phyloP scores from a whole-genome alignment of 2,888 invertebrate species.

The Galeruca laticollis region DNA sequence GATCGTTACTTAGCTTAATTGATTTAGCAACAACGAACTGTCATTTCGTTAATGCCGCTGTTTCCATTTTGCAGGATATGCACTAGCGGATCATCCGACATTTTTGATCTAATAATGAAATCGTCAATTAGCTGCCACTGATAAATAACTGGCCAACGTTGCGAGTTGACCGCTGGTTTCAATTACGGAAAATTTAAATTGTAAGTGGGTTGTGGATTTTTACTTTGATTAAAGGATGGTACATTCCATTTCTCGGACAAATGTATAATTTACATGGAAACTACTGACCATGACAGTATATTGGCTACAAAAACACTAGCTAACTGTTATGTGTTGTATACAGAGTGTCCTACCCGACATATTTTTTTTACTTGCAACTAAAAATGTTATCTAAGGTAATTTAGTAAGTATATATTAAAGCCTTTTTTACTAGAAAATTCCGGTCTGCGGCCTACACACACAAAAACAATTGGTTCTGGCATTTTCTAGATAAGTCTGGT shows the following conservation, averaged over 20 bases:
- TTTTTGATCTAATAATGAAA: conserved; percentile 63
- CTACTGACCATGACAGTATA: too few species aligned
- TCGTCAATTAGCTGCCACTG: conserved; percentile 58
- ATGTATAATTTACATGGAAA: neutral
- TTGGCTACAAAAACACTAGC: too few species aligned
- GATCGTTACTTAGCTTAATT: conserved; percentile 60
- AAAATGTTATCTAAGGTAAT: too few species aligned
- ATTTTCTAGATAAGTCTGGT: too few species aligned
- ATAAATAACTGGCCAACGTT: conserved; percentile 52
- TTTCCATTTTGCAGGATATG: conserved; percentile 58
- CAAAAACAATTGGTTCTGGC: too few species aligned
- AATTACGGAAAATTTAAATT: conserved; percentile 61
- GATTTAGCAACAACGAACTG: conserved; percentile 57
- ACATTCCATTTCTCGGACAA: neutral
- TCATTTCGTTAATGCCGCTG: conserved; percentile 60
- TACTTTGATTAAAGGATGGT: conserved; percentile 23
- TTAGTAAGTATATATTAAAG: too few species aligned
- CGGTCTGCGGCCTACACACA: too few species aligned
- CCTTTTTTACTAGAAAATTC: too few species aligned
- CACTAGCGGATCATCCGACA: conserved; percentile 57
- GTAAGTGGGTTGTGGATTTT: conserved; percentile 59
- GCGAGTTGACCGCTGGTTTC: conserved; percentile 48
- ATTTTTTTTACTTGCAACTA: too few species aligned
- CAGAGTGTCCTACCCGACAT: too few species aligned
- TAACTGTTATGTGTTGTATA: too few species aligned